phyloP scores from a whole-genome alignment of 2,888 invertebrate genomes.

The Agrochola macilenta region DNA sequence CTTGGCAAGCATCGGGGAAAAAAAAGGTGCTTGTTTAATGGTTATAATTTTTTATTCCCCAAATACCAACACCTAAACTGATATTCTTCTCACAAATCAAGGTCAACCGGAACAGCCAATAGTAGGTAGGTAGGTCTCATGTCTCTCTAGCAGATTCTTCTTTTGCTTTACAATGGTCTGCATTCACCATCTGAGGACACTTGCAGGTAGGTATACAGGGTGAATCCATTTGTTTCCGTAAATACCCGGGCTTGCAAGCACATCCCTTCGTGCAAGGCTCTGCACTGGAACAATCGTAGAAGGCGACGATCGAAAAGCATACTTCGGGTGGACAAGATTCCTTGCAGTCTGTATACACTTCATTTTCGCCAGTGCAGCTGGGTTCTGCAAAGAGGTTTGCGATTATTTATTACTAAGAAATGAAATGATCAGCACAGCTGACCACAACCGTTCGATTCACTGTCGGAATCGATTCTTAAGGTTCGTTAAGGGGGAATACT shows the following conservation, averaged over 20 bases:
- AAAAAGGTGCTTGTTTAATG: neutral
- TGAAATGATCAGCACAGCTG: neutral
- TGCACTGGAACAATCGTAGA: slow-evolving; percentile 53
- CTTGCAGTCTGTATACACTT: slow-evolving; percentile 65
- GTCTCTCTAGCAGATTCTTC: neutral
- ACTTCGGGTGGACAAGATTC: slow-evolving; percentile 68
- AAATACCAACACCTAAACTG: neutral
- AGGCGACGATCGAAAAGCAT: slow-evolving; percentile 63
- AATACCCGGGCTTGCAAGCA: slow-evolving; percentile 63
- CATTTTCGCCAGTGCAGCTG: slow-evolving; percentile 57
- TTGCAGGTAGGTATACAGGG: slow-evolving; percentile 58
- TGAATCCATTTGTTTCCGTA: slow-evolving; percentile 38
- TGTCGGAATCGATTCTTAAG: neutral
- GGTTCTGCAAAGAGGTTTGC: slow-evolving; percentile 19
- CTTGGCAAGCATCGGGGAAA: neutral
- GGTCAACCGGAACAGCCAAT: neutral
- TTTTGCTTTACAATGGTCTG: slow-evolving; percentile 40
- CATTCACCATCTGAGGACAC: slow-evolving; percentile 45
- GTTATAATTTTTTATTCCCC: neutral
- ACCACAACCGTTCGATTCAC: neutral
- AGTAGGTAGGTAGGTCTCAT: neutral
- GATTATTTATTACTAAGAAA: neutral
- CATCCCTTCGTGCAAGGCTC: slow-evolving; percentile 61
- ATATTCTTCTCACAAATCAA: neutral
- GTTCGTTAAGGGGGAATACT: neutral